Conservation (phyloP, 1,140 invertebrate species). For the Wasmannia auropunctata region DNA sequence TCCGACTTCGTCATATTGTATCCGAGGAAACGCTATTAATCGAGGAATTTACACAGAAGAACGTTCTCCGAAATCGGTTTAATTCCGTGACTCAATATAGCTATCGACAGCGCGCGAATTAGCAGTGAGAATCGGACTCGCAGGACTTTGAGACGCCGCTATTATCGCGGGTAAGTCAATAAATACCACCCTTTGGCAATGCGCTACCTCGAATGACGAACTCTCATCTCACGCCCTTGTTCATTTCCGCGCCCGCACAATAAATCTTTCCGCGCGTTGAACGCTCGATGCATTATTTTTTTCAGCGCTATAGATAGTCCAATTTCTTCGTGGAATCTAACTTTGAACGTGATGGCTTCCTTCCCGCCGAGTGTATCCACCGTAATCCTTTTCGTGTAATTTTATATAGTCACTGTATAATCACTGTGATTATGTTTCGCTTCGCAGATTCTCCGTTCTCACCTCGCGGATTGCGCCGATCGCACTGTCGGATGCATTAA, state of each 20-base stretch:
- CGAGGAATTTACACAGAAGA: background rate
- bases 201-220: background rate
- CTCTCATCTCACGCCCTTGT: background rate
- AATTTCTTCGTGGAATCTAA: background rate
- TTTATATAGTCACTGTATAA: background rate
- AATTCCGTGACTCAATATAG: background rate
- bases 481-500: background rate
- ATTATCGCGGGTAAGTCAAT: background rate
- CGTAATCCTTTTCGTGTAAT: background rate
- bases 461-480: background rate
- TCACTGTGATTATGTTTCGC: background rate
- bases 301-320: background rate
- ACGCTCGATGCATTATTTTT: background rate
- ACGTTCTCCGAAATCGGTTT: background rate
- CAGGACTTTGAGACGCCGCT: background rate
- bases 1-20: background rate
- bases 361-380: background rate
- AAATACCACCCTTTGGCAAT: background rate
- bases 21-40: background rate
- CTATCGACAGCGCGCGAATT: background rate
- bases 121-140: background rate
- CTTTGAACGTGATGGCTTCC: background rate
- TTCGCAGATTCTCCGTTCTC: background rate
- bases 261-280: background rate
- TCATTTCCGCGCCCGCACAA: background rate